Conservation (phyloP, 2,797 vertebrate genomes). For the Chelon auratus region DNA sequence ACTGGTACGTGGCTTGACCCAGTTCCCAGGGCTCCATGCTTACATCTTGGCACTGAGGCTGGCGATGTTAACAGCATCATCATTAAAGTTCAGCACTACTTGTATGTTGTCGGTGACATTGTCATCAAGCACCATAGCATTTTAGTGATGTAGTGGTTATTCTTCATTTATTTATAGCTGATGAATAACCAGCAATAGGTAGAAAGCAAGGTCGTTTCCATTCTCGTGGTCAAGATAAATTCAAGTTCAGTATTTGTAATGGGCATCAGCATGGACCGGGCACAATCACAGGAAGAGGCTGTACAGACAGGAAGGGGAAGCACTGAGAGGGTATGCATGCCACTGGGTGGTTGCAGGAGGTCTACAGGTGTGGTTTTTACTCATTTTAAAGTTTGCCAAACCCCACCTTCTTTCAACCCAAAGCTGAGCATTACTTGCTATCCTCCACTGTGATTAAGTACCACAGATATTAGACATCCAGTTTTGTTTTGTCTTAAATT, state of each 20-base stretch:
- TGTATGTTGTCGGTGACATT: constrained; percentile 11
- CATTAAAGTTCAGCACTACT: constrained; percentile 51
- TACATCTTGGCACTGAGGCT: constrained; percentile 58
- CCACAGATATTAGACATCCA: background rate
- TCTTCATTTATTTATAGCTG: constrained; percentile 45
- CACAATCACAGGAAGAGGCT: constrained; percentile 85
- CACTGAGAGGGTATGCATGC: constrained; percentile 39
- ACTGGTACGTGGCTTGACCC: constrained; percentile 76
- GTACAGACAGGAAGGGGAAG: constrained; percentile 72
- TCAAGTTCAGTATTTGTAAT: constrained; percentile 68
- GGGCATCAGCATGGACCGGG: constrained; percentile 51
- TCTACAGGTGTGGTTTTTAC: constrained; percentile 40
- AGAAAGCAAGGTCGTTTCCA: constrained; percentile 52
- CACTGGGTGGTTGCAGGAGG: constrained; percentile 48
- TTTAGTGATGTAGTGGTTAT: constrained; percentile 17
- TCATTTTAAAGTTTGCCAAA: background rate
- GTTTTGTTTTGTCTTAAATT: background rate
- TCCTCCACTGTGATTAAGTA: constrained; percentile 35
- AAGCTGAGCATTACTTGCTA: constrained; percentile 10
- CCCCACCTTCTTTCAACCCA: no score
- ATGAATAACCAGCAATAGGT: constrained; percentile 41
- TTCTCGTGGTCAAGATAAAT: constrained; percentile 62
- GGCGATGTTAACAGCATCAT: constrained; percentile 58
- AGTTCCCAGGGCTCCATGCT: constrained; percentile 78
- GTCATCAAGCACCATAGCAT: constrained; percentile 11